Evolutionary conservation across 2,797 vertebrate species (phyloP).

Genomic region (Antrozous pallidus): DNA sequence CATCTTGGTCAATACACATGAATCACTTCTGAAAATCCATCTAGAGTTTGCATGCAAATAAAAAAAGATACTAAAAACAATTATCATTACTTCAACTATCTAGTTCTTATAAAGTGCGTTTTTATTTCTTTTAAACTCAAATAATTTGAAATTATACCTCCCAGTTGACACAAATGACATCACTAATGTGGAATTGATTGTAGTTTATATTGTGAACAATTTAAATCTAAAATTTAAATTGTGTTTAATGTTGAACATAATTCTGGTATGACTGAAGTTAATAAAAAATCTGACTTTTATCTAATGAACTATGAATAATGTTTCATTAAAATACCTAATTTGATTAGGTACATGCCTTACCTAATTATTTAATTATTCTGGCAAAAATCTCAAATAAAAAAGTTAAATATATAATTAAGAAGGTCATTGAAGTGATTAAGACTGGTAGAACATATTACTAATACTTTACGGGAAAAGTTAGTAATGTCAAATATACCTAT

Average conservation of each 20-base stretch:
- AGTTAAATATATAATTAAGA: constrained; percentile 82
- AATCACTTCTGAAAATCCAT: not conserved
- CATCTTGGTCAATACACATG: not conserved
- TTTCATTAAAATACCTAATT: constrained; percentile 81
- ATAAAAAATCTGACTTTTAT: constrained; percentile 76
- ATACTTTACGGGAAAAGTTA: constrained; percentile 74
- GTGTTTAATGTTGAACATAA: constrained; percentile 66
- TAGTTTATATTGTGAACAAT: not conserved
- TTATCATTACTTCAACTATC: not conserved
- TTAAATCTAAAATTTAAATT: constrained; percentile 23
- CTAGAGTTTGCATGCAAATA: not conserved
- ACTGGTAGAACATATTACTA: constrained; percentile 83
- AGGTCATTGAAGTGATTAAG: constrained; percentile 84
- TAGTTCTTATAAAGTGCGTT: not conserved
- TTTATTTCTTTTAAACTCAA: not conserved
- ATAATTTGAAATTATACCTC: not conserved
- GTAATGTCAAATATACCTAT: constrained; percentile 72
- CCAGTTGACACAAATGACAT: not conserved
- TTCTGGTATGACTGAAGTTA: constrained; percentile 70
- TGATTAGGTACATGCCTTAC: constrained; percentile 83
- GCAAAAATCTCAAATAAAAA: constrained; percentile 81
- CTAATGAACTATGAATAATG: constrained; percentile 84
- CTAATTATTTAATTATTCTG: constrained; percentile 84
- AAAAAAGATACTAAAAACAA: not conserved
- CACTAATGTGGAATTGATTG: not conserved